phyloP scores from a whole-genome alignment of 2,888 invertebrate genomes.

The Eucriotettix oculatus region DNA sequence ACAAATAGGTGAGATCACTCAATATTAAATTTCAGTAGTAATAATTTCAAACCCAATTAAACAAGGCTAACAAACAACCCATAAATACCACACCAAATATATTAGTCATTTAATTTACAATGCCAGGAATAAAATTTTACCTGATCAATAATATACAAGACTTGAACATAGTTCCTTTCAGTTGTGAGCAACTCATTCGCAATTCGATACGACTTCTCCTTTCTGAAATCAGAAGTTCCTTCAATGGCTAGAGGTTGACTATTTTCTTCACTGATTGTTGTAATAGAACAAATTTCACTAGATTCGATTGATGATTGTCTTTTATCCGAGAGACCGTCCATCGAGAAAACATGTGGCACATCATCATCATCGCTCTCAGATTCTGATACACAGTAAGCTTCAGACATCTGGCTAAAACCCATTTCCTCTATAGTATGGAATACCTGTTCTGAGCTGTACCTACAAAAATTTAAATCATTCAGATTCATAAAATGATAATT shows the following conservation, averaged over 20 bases:
- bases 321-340: slow-evolving; percentile 8
- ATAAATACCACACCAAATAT: too few species aligned
- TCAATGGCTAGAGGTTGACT: slow-evolving; percentile 6
- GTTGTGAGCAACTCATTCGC: slow-evolving; percentile 41
- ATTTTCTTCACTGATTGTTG: slow-evolving; percentile 10
- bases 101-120: too few species aligned
- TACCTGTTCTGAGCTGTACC: background rate
- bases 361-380: slow-evolving; percentile 29
- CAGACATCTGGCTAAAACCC: slow-evolving; percentile 12
- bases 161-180: slow-evolving; percentile 40
- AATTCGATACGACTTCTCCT: slow-evolving; percentile 24
- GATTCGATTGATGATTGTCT: slow-evolving; percentile 8
- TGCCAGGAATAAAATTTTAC: slow-evolving; percentile 18
- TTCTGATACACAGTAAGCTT: slow-evolving; percentile 27
- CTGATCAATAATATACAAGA: slow-evolving; percentile 42
- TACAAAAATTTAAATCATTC: background rate
- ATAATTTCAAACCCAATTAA: too few species aligned
- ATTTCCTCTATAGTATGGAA: background rate
- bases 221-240: slow-evolving; percentile 15
- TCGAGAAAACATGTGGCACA: background rate
- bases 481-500: too few species aligned
- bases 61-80: too few species aligned
- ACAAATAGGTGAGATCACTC: too few species aligned
- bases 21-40: too few species aligned
- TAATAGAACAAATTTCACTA: slow-evolving; percentile 13